A percentile compares a stretch with the other conserved stretches of the same genome.
Evolutionary conservation across 2,113 vertebrate species (phyloP).

Genomic region (Gadus chalcogrammus): DNA sequence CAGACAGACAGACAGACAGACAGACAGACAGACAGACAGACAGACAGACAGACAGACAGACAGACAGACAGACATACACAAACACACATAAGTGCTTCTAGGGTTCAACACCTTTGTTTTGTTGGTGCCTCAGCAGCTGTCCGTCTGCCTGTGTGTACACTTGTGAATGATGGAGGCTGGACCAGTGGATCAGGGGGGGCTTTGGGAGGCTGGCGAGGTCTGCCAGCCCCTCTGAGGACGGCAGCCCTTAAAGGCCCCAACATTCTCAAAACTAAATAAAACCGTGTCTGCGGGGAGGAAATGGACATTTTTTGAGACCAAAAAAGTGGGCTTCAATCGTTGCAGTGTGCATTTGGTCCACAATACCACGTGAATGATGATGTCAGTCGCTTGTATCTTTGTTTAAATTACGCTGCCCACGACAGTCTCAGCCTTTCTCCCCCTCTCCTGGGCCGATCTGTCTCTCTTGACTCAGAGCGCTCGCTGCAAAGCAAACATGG

Average conservation of each 20-base stretch:
- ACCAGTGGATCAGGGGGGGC: conserved; percentile 18
- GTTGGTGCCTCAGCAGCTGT: conserved; percentile 3
- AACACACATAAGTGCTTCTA: neutral
- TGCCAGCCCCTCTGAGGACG: conserved; percentile 26
- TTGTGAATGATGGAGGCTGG: conserved; percentile 46
- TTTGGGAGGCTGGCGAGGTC: conserved; percentile 27
- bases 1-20: no score
- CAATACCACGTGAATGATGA: no score
- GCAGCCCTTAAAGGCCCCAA: conserved; percentile 16
- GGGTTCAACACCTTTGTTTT: neutral
- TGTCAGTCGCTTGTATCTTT: no score
- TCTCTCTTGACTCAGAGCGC: conserved; percentile 25
- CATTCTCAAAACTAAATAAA: no score
- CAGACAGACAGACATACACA: neutral
- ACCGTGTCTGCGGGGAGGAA: no score
- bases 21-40: neutral
- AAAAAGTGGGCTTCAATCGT: no score
- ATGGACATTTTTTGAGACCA: no score
- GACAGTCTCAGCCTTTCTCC: neutral
- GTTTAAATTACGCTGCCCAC: no score
- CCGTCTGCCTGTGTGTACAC: conserved; percentile 6
- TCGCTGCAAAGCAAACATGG: conserved; percentile 19
- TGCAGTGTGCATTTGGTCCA: no score
- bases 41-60: neutral
- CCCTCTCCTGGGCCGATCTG: conserved; percentile 27